Percentiles rank a stretch among this genome's conserved stretches.
These are phyloP conservation scores for Nomada goodeniana DNA, from an alignment of 2,888 invertebrate species.

Conservation along the genomic window DNA sequence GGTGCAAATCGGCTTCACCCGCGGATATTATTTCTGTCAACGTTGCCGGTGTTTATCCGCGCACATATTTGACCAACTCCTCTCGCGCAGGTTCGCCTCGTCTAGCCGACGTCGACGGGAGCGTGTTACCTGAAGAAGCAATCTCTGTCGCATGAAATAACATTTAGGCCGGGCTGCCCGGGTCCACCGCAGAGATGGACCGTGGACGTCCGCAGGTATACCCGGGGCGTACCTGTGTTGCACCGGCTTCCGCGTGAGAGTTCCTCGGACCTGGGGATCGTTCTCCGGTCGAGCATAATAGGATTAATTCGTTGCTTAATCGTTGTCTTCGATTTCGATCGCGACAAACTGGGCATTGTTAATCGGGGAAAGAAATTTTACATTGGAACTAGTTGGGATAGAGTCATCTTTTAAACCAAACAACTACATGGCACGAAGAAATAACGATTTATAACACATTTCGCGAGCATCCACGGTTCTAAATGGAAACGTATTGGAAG, in stretches of 20 bases:
- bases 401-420: no score
- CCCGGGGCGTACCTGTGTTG: conserved; percentile 20
- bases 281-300: background rate
- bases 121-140: conserved; percentile 76
- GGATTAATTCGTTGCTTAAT: background rate
- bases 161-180: conserved; percentile 67
- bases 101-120: conserved; percentile 52
- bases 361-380: no score
- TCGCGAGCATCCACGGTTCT: no score
- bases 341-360: background rate
- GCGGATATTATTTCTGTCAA: conserved; percentile 77
- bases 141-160: conserved; percentile 77
- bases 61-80: conserved; percentile 75
- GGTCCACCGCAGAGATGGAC: conserved; percentile 36
- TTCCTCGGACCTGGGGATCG: background rate
- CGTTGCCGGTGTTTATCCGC: conserved; percentile 75
- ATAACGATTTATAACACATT: no score
- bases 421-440: no score
- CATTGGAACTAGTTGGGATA: no score
- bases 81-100: conserved; percentile 50
- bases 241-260: background rate
- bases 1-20: conserved; percentile 68
- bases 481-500: no score
- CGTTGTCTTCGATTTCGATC: background rate
- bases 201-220: conserved; percentile 18